phyloP scores from a whole-genome alignment of 2,797 vertebrate species.

The Chiroxiphia lanceolata region DNA sequence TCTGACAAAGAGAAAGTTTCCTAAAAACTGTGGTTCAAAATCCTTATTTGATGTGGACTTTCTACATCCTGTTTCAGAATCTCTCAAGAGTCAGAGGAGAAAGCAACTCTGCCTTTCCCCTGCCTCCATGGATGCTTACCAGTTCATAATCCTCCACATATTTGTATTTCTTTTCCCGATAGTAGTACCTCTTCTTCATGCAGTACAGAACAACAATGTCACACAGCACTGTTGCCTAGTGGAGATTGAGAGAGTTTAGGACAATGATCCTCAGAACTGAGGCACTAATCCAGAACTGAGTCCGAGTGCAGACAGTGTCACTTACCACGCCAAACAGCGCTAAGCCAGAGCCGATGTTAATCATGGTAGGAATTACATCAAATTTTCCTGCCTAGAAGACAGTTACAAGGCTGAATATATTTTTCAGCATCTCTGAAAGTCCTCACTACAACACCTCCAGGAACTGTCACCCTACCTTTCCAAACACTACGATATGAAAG shows the following conservation, averaged over 20 bases:
- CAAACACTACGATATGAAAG: constrained; percentile 90
- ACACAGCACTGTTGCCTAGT: constrained; percentile 81
- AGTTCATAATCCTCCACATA: constrained; percentile 81
- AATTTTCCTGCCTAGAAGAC: constrained; percentile 87
- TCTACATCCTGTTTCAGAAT: neutral
- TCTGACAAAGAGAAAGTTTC: neutral
- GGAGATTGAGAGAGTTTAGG: neutral
- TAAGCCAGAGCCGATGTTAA: constrained; percentile 88
- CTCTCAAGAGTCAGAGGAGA: neutral
- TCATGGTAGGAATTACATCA: constrained; percentile 89
- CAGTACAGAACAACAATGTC: constrained; percentile 84
- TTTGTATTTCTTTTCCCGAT: constrained; percentile 84
- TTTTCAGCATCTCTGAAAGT: neutral
- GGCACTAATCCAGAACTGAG: neutral
- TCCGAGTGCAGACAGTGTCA: neutral
- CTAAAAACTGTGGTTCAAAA: neutral
- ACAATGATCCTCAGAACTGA: neutral
- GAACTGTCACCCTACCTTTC: constrained; percentile 77
- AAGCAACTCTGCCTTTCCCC: neutral
- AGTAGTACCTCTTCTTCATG: constrained; percentile 79
- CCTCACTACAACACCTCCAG: neutral
- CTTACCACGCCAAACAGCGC: constrained; percentile 88
- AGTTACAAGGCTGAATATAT: neutral
- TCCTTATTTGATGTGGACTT: neutral
- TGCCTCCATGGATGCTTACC: constrained; percentile 47